phyloP scores from a whole-genome alignment of 1,140 invertebrate genomes.

The Drosophila grimshawi region DNA sequence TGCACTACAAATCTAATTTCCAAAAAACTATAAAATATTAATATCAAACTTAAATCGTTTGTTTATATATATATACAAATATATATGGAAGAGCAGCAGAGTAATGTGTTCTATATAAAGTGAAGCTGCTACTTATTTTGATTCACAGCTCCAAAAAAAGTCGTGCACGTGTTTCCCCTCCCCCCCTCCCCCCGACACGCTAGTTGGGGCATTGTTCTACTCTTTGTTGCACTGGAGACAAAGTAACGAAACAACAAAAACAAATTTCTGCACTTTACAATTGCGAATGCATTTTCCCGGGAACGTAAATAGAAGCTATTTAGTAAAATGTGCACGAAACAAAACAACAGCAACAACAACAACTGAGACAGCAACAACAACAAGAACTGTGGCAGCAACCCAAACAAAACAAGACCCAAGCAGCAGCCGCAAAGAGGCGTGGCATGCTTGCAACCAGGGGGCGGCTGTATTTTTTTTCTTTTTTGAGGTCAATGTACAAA shows the following conservation, averaged over 20 bases:
- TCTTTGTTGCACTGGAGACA: constrained; percentile 65
- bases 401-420: constrained; percentile 29
- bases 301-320: constrained; percentile 82
- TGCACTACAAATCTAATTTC: constrained; percentile 36
- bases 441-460: constrained; percentile 21
- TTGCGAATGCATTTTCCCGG: constrained; percentile 79
- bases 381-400: constrained; percentile 20
- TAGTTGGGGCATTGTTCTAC: constrained; percentile 38
- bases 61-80: constrained; percentile 37
- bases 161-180: constrained; percentile 62
- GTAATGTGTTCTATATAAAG: neutral
- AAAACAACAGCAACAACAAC: constrained; percentile 30
- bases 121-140: constrained; percentile 64
- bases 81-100: constrained; percentile 3
- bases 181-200: neutral
- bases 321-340: constrained; percentile 78
- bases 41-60: neutral
- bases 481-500: constrained; percentile 82
- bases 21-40: constrained; percentile 33
- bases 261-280: constrained; percentile 76
- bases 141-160: constrained; percentile 74
- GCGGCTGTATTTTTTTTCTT: constrained; percentile 28
- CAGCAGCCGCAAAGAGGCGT: constrained; percentile 29
- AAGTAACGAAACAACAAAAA: constrained; percentile 61
- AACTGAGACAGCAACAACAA: neutral